phyloP scores from a whole-genome alignment of 2,797 vertebrate genomes.

The Perodicticus potto region DNA sequence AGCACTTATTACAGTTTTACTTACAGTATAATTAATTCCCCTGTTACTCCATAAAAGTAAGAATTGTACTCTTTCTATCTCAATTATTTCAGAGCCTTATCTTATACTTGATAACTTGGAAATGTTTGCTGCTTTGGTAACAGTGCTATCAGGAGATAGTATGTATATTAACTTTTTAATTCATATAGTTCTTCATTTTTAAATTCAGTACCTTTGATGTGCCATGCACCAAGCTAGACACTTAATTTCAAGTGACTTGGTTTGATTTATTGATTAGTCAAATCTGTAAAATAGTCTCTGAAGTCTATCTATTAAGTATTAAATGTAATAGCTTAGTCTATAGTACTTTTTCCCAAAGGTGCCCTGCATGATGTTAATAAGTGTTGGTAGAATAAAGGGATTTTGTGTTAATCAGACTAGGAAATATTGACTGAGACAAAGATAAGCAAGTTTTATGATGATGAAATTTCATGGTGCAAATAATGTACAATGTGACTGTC shows the following conservation, averaged over 20 bases:
- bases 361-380: conserved; percentile 15
- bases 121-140: conserved; percentile 37
- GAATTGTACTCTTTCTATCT: not conserved
- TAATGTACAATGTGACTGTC: not conserved
- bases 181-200: conserved; percentile 28
- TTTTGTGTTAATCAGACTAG: conserved; percentile 22
- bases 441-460: not conserved
- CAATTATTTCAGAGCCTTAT: not conserved
- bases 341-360: conserved; percentile 29
- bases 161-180: not conserved
- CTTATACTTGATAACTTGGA: not conserved
- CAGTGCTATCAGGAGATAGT: not conserved
- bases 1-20: not conserved
- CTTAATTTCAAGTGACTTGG: not conserved
- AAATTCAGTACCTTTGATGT: not conserved
- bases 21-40: conserved; percentile 6
- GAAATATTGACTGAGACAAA: not conserved
- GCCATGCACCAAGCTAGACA: not conserved
- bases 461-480: not conserved
- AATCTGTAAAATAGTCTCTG: not conserved
- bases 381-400: conserved; percentile 41
- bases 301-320: not conserved
- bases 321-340: not conserved
- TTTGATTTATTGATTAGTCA: conserved; percentile 14
- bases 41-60: not conserved